A percentile compares a stretch with the other conserved stretches of the same genome.
Conservation (phyloP, 2,888 invertebrate genomes). For the Leptopilina drosophilae region DNA sequence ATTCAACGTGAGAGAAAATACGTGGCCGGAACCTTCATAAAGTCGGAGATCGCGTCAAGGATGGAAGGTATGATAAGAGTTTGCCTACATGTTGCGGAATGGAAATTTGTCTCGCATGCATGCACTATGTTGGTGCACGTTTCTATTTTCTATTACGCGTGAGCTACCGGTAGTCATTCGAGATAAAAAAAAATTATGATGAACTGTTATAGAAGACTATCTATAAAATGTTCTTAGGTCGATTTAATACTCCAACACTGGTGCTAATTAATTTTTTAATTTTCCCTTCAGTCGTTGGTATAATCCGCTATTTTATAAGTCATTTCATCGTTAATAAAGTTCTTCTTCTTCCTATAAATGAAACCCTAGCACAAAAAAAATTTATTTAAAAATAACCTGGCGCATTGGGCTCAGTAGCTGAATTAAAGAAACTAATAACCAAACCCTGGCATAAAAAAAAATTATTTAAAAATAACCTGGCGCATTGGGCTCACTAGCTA, state of each 20-base stretch:
- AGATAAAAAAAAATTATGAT: background rate
- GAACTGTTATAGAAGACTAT: background rate
- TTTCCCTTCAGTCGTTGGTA: too few relatives aligned
- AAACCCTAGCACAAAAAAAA: too few relatives aligned
- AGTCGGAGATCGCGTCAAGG: slow-evolving; percentile 40
- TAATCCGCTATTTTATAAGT: too few relatives aligned
- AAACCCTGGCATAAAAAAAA: too few relatives aligned
- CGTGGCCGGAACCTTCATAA: slow-evolving; percentile 34
- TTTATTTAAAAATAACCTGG: too few relatives aligned
- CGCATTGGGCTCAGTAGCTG: too few relatives aligned
- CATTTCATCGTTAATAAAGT: too few relatives aligned
- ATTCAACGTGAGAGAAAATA: slow-evolving; percentile 39
- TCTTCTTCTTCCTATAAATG: too few relatives aligned
- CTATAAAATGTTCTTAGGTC: background rate
- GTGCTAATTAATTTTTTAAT: too few relatives aligned
- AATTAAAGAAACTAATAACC: too few relatives aligned
- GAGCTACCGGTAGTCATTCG: background rate
- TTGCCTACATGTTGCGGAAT: slow-evolving; percentile 18
- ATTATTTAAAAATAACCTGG: too few relatives aligned
- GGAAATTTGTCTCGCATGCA: slow-evolving; percentile 32
- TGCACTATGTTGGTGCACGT: slow-evolving; percentile 5
- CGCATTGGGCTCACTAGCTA: too few relatives aligned
- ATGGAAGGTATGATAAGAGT: slow-evolving; percentile 38
- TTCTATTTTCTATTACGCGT: slow-evolving; percentile 27
- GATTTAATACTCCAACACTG: background rate